Base-by-base conservation (phyloP, 2,888 invertebrate genomes). In the Macropis europaea region DNA sequence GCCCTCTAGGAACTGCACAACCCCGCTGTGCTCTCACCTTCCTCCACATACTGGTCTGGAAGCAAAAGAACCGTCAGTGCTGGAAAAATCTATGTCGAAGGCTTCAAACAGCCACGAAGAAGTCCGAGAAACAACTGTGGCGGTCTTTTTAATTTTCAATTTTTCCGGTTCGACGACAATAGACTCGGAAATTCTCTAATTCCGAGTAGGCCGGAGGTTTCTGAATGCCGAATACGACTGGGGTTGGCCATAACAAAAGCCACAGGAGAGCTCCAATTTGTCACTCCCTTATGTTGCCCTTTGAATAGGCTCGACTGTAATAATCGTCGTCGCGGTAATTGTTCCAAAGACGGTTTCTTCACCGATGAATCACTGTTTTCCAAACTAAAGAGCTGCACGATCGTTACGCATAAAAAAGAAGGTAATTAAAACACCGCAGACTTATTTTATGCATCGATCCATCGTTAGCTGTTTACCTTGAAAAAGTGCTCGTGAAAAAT, bases 1-100 rank as follows among this genome's bases (percentile, higher is more conserved):
- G 91, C 2, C 96, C 96, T 81, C 93, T 92, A n/a, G 96, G 96
- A 47, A 92, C 92, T 13, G 91, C 89, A 50, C 85, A 89, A 87
- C 92, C 92, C 88, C 92, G 91, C 82, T 92, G 92, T 17, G 92
- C 90, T 76, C 92, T 90, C 66, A 93, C 91, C 87, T 94, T 94
- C 62, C 92, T 91, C 94, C 93, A 94, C 48, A 86, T 87, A 82
- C 93, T 93, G 64, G 87, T 91, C 92, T 92, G 89, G 43, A 84
- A 82, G 22, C 28, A 26, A 43, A 54, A 7, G n/a, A 38, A 36
- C 2, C 34, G n/a, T n/a, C n/a, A n/a, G n/a, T n/a, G n/a, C n/a
- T n/a, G n/a, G n/a, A n/a, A n/a, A n/a, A n/a, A n/a, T n/a, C n/a
- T n/a, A n/a, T n/a, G n/a, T n/a, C n/a, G n/a, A n/a, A n/a, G n/a